Percentiles rank a stretch among this genome's conserved stretches.
phyloP scores from a whole-genome alignment of 2,888 invertebrate genomes.

The Silvanus unidentatus region DNA sequence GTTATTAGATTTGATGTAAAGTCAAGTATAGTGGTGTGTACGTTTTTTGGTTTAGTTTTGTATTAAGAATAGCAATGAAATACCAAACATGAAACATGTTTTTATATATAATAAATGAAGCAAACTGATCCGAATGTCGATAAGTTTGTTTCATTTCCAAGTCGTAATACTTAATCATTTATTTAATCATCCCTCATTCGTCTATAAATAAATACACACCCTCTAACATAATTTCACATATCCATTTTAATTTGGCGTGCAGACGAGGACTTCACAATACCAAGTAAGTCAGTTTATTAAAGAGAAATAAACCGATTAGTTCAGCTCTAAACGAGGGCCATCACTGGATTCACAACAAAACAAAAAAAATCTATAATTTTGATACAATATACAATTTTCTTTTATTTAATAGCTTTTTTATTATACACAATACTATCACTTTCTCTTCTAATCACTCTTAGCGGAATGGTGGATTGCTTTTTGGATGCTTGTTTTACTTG shows the following conservation, averaged over 20 bases:
- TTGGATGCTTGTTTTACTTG: no score
- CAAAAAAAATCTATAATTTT: no score
- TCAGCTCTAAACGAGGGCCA: constrained; percentile 18
- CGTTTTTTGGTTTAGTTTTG: constrained; percentile 3
- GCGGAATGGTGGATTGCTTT: no score
- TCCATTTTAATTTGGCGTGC: constrained; percentile 37
- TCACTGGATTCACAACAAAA: constrained; percentile 17
- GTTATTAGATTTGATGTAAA: constrained; percentile 30
- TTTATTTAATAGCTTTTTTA: constrained; percentile 6
- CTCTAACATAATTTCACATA: constrained; percentile 23
- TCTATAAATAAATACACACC: constrained; percentile 15
- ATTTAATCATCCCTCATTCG: constrained; percentile 6
- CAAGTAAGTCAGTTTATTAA: constrained; percentile 38
- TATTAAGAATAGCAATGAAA: no score
- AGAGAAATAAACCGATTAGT: constrained; percentile 9
- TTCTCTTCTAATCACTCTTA: no score
- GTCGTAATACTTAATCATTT: background rate
- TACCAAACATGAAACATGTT: no score
- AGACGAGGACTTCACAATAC: constrained; percentile 42
- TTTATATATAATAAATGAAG: no score
- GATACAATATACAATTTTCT: constrained; percentile 22
- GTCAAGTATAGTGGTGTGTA: constrained; percentile 30
- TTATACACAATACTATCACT: no score
- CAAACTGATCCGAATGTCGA: no score
- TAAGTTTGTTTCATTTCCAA: background rate